Conservation (phyloP, 2,113 vertebrate genomes). For the Hoplias malabaricus region DNA sequence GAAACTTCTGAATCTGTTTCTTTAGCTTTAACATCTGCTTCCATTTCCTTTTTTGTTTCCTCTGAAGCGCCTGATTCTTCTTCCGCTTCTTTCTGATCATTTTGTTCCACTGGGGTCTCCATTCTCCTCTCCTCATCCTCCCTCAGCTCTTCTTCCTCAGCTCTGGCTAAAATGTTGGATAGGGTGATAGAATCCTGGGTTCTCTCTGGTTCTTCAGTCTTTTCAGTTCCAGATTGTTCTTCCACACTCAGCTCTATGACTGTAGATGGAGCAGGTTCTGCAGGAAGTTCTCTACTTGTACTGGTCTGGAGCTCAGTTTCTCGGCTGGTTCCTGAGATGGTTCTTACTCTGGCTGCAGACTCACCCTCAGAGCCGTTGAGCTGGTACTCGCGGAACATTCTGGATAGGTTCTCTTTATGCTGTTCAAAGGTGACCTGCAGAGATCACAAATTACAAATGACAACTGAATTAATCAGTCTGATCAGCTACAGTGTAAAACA, state of each 20-base stretch:
- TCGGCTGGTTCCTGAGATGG: constrained; percentile 73
- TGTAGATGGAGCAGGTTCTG: constrained; percentile 66
- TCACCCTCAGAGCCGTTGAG: constrained; percentile 67
- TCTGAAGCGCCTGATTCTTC: constrained; percentile 38
- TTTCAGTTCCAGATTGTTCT: constrained; percentile 42
- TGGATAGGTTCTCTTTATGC: constrained; percentile 89
- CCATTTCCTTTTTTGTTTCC: constrained; percentile 4
- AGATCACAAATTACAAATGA: constrained; percentile 21
- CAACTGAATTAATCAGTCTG: no score
- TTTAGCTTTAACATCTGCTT: not conserved
- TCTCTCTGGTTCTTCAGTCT: constrained; percentile 43
- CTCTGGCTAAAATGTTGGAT: constrained; percentile 66
- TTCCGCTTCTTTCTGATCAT: constrained; percentile 47
- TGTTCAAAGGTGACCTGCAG: constrained; percentile 93
- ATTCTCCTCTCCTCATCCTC: constrained; percentile 40
- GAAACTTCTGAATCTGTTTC: not conserved
- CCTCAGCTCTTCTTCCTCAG: constrained; percentile 49
- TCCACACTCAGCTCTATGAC: constrained; percentile 68
- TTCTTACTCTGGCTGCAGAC: constrained; percentile 68
- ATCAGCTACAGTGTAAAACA: no score
- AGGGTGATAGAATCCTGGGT: constrained; percentile 56
- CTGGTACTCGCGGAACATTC: constrained; percentile 86
- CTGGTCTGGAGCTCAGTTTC: constrained; percentile 60
- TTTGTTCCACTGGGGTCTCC: not conserved
- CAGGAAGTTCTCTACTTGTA: constrained; percentile 57